Base-by-base conservation (phyloP, 35 echinoderm and acorn worm species). In the Heliocidaris tuberculata region DNA sequence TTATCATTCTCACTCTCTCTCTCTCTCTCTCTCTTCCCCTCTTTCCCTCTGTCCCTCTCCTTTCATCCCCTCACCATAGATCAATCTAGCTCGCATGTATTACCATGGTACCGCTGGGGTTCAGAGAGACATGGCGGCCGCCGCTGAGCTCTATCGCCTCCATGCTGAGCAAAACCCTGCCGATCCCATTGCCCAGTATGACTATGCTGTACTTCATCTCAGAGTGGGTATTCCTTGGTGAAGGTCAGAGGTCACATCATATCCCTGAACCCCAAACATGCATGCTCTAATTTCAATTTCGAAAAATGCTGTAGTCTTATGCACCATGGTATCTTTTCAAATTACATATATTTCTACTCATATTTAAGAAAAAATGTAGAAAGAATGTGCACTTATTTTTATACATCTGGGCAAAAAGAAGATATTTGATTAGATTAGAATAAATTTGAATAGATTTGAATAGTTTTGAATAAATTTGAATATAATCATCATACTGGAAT, bases 31-130 rank as follows among this genome's bases (percentile, higher is more conserved):
- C 94, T 88, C 86, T 60, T 48, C 95, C 12, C 60, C 90, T 90
- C 61, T 91, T 50, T 52, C 61, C 47, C 15, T 32, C 27, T 49
- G 54, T 95, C 88, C 30, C n/a, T 30, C 32, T 60, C 88, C 32
- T 47, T 93, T 95, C 89, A 92, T 48, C 95, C 70, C 32, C 21
- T 50, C 90, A 86, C 30, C 60, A 17, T 95, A 95, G 94, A 49
- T 95, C 94, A 92, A 95, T 86, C 61, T 96, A 48, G 98, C 97
- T 60, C 96, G 98, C 92, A 96, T 99, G 94, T 94, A 97, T 32
- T 99, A 97, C 95, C 97, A 97, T 97, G 98, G 98, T 95, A 95
- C 96, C 32, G 93, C 94, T 85, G 98, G 98, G n/a, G 94, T 99
- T 2, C 90, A 96, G 48, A 49, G 98, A 78, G 96, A 99, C 90